Evolutionary conservation across 2,797 vertebrate species (phyloP).

Genomic region (Petrocephalus sullivani): DNA sequence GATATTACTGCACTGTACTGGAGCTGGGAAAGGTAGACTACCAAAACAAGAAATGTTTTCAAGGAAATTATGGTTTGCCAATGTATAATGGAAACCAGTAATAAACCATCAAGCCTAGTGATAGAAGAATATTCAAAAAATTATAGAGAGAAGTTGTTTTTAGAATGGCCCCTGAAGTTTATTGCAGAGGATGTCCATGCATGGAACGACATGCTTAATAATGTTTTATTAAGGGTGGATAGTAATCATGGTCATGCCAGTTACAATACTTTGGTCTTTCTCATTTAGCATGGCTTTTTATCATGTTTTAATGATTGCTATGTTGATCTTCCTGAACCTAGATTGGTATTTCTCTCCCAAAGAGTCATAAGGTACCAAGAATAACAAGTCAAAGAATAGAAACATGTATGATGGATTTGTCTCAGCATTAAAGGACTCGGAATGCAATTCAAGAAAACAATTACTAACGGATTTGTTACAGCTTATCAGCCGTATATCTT

Average conservation of each 20-base stretch:
- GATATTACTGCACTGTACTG: not conserved
- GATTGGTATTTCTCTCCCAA: not conserved
- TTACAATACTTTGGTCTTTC: not conserved
- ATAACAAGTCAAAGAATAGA: not conserved
- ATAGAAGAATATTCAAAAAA: not conserved
- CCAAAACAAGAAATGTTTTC: not conserved
- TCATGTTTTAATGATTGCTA: not conserved
- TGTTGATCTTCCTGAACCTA: not conserved
- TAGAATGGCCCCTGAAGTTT: too few species aligned
- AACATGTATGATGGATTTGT: slow-evolving; percentile 12
- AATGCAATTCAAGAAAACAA: slow-evolving; percentile 9
- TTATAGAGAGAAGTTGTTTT: not conserved
- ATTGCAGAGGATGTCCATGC: not conserved
- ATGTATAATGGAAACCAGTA: not conserved
- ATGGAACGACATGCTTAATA: not conserved
- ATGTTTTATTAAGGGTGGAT: not conserved
- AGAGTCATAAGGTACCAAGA: not conserved
- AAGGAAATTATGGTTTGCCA: not conserved
- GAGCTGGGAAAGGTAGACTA: not conserved
- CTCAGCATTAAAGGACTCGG: slow-evolving; percentile 6
- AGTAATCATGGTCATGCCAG: not conserved
- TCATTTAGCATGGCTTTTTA: not conserved
- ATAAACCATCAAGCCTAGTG: not conserved
- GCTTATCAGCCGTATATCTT: slow-evolving; percentile 19
- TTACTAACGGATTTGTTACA: slow-evolving; percentile 11